Evolutionary conservation across 1,140 invertebrate species (phyloP).

Genomic region (Trypoxylus dichotomus): DNA sequence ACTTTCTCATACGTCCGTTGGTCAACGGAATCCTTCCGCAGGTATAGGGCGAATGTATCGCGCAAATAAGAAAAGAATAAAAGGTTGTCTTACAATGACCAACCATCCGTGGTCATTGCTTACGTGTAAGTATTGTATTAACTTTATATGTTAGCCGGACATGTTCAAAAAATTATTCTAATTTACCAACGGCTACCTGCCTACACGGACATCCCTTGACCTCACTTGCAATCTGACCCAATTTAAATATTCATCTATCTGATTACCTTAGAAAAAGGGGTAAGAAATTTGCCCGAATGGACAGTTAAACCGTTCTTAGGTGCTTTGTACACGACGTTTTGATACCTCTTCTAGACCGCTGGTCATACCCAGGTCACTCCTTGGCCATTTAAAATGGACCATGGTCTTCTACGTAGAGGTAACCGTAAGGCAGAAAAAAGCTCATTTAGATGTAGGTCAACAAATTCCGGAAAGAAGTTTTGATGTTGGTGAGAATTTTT

Average conservation of each 20-base stretch:
- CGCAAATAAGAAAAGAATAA: constrained; percentile 4
- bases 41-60: background rate
- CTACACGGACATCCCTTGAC: constrained; percentile 26
- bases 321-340: background rate
- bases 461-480: constrained; percentile 27
- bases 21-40: constrained; percentile 24
- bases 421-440: background rate
- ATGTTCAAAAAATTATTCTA: background rate
- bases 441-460: constrained; percentile 11
- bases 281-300: constrained; percentile 12
- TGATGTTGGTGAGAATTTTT: background rate
- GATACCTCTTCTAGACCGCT: constrained; percentile 26
- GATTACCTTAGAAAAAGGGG: constrained; percentile 17
- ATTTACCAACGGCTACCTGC: constrained; percentile 20
- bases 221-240: constrained; percentile 27
- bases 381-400: constrained; percentile 29
- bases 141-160: background rate
- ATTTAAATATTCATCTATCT: constrained; percentile 26
- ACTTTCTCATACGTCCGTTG: constrained; percentile 5
- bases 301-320: background rate
- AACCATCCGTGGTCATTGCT: constrained; percentile 24
- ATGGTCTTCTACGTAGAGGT: constrained; percentile 7
- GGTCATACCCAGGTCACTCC: constrained; percentile 27
- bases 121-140: background rate
- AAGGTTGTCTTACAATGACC: constrained; percentile 19